Conservation (phyloP, 1,140 invertebrate genomes). For the Myzus persicae region DNA sequence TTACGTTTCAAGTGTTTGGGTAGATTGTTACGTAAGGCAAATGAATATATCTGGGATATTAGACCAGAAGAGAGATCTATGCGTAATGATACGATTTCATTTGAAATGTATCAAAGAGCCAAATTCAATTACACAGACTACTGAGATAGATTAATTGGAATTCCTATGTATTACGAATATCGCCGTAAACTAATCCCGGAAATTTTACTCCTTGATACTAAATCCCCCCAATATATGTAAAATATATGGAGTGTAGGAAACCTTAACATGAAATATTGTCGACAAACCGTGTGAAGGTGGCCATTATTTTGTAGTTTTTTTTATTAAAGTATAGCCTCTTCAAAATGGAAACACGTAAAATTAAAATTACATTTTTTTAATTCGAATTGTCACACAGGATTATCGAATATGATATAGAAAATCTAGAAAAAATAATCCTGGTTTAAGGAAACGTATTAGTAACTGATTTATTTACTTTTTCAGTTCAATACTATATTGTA, state of each 20-base stretch:
- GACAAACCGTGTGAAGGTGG: not conserved
- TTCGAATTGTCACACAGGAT: not conserved
- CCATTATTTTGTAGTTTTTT: not conserved
- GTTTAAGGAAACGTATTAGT: not conserved
- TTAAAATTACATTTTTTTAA: not conserved
- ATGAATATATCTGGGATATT: not conserved
- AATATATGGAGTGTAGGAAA: not conserved
- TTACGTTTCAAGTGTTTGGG: constrained; percentile 9
- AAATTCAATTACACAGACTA: not conserved
- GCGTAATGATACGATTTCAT: not conserved
- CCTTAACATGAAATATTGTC: not conserved
- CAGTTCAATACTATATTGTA: not conserved
- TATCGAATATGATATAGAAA: not conserved
- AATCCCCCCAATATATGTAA: not conserved
- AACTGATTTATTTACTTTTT: not conserved
- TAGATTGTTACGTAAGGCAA: not conserved
- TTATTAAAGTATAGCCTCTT: not conserved
- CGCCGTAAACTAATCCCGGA: not conserved
- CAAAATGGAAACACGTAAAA: not conserved
- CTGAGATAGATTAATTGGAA: not conserved
- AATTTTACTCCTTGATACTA: not conserved
- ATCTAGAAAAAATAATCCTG: not conserved
- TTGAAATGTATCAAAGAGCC: constrained; percentile 5
- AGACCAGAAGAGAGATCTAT: not conserved
- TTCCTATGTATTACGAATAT: not conserved